Evolutionary conservation across 1,140 invertebrate genomes (phyloP), one percentile per base, ranked within the genome.

Genomic region (Drosophila funebris): DNA sequence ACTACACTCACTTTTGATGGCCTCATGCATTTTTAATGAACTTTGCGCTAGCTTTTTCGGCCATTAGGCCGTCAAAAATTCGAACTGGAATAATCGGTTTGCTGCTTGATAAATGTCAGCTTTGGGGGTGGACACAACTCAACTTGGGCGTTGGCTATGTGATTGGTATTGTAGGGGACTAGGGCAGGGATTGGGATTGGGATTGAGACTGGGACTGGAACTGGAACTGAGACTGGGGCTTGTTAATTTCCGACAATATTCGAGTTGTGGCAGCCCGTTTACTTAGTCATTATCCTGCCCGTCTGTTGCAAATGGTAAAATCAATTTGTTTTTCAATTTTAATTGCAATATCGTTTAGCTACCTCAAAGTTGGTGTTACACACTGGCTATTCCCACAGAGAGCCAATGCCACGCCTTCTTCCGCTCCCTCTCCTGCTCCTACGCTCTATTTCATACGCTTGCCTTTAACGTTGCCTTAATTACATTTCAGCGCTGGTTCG

Each of bases 331-430:
- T 67, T 64, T 44, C 57, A 63, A 48, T 70, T 82, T 81, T 87
- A 87, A 81, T 87, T 87, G 77, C 62, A 78, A 64, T 81, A 68
- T 85, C 73, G 66, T 66, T 75, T 73, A 73, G 50, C 76, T 44
- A 76, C 73, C 67, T 56, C 50, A 27, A 33, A 41, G 50, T 41
- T 16, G 52, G 46, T 22, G 39, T 64, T 53, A 16, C 36, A 11
- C 18, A 13, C 16, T 33, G 29, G 5, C 41, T 16, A 46, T 46
- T 44, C 39, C 22, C 18, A 46, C 18, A 46, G 43, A 5, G 20
- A 24, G 8, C 20, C 22, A 7, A 18, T 18, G 9, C 27, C 3
- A 8, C 13, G 24, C 1, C 16, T 44, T 31, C 5, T 18, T 9
- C 4, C 11, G 18, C n/a, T 14, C n/a, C n/a, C 5, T 22, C 33